Evolutionary conservation across 1,140 invertebrate species (phyloP).

Genomic region (Zaprionus lachaisei): DNA sequence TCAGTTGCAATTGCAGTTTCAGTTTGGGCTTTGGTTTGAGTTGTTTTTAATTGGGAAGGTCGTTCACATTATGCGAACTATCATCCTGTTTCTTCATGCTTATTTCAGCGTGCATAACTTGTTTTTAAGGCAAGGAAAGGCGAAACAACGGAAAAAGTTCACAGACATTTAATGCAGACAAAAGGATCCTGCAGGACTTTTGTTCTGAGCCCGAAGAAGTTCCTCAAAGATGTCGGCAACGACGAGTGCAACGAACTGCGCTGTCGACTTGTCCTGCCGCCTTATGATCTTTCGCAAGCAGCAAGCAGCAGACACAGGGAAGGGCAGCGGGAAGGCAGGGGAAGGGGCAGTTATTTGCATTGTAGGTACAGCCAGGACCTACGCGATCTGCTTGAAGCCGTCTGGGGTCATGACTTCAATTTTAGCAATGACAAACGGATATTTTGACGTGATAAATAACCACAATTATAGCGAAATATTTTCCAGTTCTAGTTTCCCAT

Average conservation of each 20-base stretch:
- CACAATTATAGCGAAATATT: slow-evolving; percentile 24
- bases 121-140: slow-evolving; percentile 38
- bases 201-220: slow-evolving; percentile 38
- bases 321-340: not conserved
- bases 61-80: slow-evolving; percentile 65
- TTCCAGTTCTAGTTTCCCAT: slow-evolving; percentile 50
- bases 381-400: slow-evolving; percentile 23
- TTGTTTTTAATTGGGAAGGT: slow-evolving; percentile 60
- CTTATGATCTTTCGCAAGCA: slow-evolving; percentile 27
- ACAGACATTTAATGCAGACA: slow-evolving; percentile 63
- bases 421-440: slow-evolving; percentile 46
- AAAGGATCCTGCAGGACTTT: slow-evolving; percentile 58
- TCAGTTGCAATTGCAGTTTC: slow-evolving; percentile 35
- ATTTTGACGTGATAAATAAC: slow-evolving; percentile 24
- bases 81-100: slow-evolving; percentile 63
- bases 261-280: slow-evolving; percentile 32
- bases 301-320: no score
- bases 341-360: slow-evolving; percentile 50
- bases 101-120: slow-evolving; percentile 52
- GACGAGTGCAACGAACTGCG: slow-evolving; percentile 72
- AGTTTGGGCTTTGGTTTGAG: not conserved
- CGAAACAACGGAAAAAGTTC: slow-evolving; percentile 71
- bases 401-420: slow-evolving; percentile 72
- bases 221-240: not conserved
- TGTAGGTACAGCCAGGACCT: slow-evolving; percentile 39